Evolutionary conservation across 1,140 invertebrate genomes (phyloP), one percentile per base, ranked within the genome.

Genomic region (Araneus ventricosus): DNA sequence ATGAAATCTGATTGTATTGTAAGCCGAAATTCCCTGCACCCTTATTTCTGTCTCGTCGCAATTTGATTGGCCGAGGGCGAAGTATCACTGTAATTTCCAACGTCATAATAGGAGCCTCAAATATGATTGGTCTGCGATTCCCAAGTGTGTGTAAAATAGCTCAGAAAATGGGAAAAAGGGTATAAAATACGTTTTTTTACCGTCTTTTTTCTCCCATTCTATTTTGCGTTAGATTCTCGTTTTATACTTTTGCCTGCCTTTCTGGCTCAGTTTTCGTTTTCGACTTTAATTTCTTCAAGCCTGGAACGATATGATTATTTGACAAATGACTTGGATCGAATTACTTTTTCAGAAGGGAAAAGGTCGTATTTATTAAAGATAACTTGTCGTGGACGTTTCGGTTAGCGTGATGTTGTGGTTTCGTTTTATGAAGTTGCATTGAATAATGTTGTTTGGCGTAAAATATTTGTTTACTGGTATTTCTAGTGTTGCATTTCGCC

Each of bases 1-100:
- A 87, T 87, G 91, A 93, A 88, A 93, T 93, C 91, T 93, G 91
- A 93, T 93, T 93, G 91, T 93, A 93, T 87, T 79, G 84, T 88
- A 85, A 91, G 90, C 75, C 30, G 90, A 91, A 91, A 93, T 93
- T 88, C 91, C 91, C 91, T 88, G 63, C 85, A 52, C 91, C 91
- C 91, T 67, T 87, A 93, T 84, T 91, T 91, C 90, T 91, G 90
- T 91, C 80, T 87, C 84, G 91, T 80, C 91, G 84, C 82, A 93
- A 93, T 93, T 93, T 93, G 91, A 93, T 93, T 93, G 91, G 91
- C 82, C 90, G 79, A 59, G 87, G 63, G 82, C 79, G 39, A 61
- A 92, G 67, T 88, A 93, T 93, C 91, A 88, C 91, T 93, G 90
- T 92, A 87, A 93, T 87, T 93, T 93, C 85, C 84, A 93, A 88